These are phyloP conservation scores for Syngnathus scovelli DNA, from an alignment of 2,113 vertebrate species.

Conservation along the genomic window DNA sequence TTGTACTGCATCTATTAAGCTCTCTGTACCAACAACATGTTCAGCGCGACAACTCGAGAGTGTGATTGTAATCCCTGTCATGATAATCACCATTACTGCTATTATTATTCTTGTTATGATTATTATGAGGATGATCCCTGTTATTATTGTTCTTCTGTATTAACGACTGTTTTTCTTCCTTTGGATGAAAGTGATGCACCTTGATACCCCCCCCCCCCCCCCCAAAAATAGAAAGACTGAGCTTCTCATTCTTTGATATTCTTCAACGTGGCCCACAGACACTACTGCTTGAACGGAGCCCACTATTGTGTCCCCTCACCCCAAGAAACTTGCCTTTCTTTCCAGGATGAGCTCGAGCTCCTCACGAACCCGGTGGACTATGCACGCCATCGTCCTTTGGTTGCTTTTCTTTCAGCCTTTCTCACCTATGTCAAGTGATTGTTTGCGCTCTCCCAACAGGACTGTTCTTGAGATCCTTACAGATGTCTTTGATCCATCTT, in stretches of 20 bases:
- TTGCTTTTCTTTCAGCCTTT: conserved; percentile 52
- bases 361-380: conserved; percentile 39
- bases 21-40: conserved; percentile 47
- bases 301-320: not conserved
- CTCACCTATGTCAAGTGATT: conserved; percentile 53
- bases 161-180: conserved; percentile 62
- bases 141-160: conserved; percentile 61
- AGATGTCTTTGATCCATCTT: conserved; percentile 60
- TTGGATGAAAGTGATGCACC: conserved; percentile 37
- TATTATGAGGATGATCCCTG: conserved; percentile 59
- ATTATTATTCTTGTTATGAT: conserved; percentile 62
- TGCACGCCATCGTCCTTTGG: conserved; percentile 46
- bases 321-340: conserved; percentile 5
- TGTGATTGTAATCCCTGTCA: conserved; percentile 49
- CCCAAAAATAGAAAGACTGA: not conserved
- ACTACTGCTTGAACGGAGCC: conserved; percentile 8
- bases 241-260: conserved; percentile 22
- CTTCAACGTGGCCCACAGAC: conserved; percentile 25
- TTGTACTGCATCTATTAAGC: conserved; percentile 54
- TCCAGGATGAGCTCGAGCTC: conserved; percentile 10
- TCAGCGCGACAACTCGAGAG: conserved; percentile 46
- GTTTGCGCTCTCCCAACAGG: conserved; percentile 59
- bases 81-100: conserved; percentile 62
- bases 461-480: conserved; percentile 59
- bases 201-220: conserved; percentile 24